Conservation (phyloP, 2,797 vertebrate species). For the Gobio occitaniae region DNA sequence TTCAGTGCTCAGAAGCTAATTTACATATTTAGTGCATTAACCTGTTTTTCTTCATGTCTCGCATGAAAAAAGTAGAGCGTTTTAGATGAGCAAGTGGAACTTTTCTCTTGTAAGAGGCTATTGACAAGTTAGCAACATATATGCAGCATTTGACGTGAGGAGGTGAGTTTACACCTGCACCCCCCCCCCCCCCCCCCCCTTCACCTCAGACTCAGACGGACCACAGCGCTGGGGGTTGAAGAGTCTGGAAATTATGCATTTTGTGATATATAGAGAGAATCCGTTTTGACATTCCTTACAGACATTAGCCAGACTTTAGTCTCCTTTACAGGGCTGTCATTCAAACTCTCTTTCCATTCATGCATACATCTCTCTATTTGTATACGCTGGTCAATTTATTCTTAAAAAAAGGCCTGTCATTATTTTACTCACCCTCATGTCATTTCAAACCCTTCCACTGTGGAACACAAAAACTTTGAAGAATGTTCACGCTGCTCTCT, state of each 20-base stretch:
- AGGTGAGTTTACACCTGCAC: conserved; percentile 1
- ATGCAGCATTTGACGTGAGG: conserved; percentile 19
- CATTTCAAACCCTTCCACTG: not conserved
- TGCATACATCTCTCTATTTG: not conserved
- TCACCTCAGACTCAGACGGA: conserved; percentile 38
- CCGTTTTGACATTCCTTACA: conserved; percentile 34
- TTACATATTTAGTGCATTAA: conserved; percentile 55
- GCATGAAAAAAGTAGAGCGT: conserved; percentile 24
- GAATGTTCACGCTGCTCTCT: not conserved
- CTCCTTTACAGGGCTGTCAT: conserved; percentile 40
- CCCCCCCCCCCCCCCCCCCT: conserved; percentile 9
- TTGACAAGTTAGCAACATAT: conserved; percentile 37
- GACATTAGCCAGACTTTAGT: conserved; percentile 56
- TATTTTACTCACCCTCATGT: not conserved
- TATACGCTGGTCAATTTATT: not conserved
- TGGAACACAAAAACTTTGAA: not conserved
- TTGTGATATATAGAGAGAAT: conserved; percentile 50
- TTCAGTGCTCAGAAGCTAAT: conserved; percentile 33
- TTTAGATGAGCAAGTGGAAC: conserved; percentile 44
- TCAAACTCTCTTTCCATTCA: conserved; percentile 22
- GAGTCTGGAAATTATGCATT: conserved; percentile 63
- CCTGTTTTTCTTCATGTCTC: conserved; percentile 56
- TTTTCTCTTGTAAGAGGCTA: conserved; percentile 40
- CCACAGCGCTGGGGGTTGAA: conserved; percentile 34
- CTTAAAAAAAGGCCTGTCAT: not conserved